Base-by-base conservation (phyloP, 2,113 vertebrate species). In the Aegotheles bennettii region DNA sequence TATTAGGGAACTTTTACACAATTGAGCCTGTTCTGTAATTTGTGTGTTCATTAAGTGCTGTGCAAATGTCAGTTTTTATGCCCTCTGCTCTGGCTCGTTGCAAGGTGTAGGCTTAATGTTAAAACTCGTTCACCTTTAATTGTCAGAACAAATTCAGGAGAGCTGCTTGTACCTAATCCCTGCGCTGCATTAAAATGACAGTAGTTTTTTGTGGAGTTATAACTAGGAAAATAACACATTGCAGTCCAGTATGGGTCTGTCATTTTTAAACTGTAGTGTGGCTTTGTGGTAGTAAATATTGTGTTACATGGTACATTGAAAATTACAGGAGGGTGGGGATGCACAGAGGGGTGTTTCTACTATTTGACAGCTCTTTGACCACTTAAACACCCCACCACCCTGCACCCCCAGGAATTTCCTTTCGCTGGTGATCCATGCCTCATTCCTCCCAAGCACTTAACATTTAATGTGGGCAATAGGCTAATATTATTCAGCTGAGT, bases 1-100 rank as follows among this genome's bases (percentile, higher is more conserved):
- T 93, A 65, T 75, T 74, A 42, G 43, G 61, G 74, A 91, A 51
- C 47, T 84, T 93, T 29, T 26, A 74, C 65, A 82, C 64, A 67
- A 53, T 71, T 42, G 65, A 71, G 18, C 35, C 94, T 71, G 43
- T 68, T 47, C 64, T 82, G 45, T 53, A 47, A 42, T 54, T 83
- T n/a, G 18, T 26, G 31, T 15, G 60, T 59, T 68, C 20, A 3
- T 68, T 38, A 84, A 93, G 51, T 68, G 71, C 76, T 61, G 17
- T 86, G 68, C 68, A 77, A 69, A 45, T 77, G 35, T 31, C 56
- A 25, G 26, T 67, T 65, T 60, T 11, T 65, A 4, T 28, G 13
- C 40, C 28, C 79, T 19, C 43, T 79, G 47, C 84, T 35, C 1
- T 35, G 38, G n/a, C 80, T 33, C 3, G 1, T 50, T 33, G 38